phyloP scores from a whole-genome alignment of 2,888 invertebrate genomes.

The Cyaniris semiargus region DNA sequence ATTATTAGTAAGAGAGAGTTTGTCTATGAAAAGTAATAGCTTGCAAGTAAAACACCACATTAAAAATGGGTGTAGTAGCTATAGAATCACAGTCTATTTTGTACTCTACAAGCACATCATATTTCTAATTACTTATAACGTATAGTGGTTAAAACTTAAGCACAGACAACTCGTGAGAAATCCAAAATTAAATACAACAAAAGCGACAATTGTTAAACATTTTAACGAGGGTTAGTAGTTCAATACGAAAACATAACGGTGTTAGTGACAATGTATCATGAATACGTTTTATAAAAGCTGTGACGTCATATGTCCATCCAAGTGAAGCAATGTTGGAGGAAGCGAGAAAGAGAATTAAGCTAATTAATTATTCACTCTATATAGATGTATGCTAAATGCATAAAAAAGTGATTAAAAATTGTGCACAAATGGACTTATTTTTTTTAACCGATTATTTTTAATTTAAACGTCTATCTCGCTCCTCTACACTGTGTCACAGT shows the following conservation, averaged over 20 bases:
- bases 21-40: neutral
- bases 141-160: conserved; percentile 3
- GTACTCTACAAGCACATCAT: neutral
- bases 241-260: conserved; percentile 5
- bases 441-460: too few relatives aligned
- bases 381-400: too few relatives aligned
- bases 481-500: neutral
- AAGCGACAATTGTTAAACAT: neutral
- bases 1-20: neutral
- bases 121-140: neutral
- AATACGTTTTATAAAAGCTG: neutral
- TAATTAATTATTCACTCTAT: neutral
- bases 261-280: conserved; percentile 4
- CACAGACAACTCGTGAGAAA: conserved; percentile 5
- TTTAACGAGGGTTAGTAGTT: neutral
- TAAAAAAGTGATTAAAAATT: too few relatives aligned
- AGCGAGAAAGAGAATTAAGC: neutral
- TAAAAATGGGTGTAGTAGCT: neutral
- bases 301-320: neutral
- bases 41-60: neutral
- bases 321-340: neutral
- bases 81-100: neutral
- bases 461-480: neutral
- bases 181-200: conserved; percentile 7
- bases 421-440: too few relatives aligned